Conservation (phyloP, 1,140 invertebrate species). For the Hylyphantes graminicola region DNA sequence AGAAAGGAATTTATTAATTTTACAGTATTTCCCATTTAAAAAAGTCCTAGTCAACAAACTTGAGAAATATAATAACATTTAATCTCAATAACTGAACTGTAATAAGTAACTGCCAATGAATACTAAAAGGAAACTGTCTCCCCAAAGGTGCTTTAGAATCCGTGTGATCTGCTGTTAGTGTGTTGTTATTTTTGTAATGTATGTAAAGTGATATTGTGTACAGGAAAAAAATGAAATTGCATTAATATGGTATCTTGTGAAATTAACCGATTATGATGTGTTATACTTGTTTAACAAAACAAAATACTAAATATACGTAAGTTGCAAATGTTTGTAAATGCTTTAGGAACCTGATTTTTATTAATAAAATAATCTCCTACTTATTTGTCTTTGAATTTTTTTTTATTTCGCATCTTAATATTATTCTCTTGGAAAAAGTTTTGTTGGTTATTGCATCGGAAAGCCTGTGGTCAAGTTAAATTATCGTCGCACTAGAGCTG, state of each 20-base stretch:
- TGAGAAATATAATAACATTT: too few species aligned
- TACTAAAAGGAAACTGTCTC: slow-evolving; percentile 4
- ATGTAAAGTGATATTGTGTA: slow-evolving; percentile 47
- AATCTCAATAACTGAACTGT: too few species aligned
- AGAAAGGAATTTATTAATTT: too few species aligned
- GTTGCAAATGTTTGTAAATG: slow-evolving; percentile 18
- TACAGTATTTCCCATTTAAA: too few species aligned
- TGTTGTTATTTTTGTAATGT: slow-evolving; percentile 52
- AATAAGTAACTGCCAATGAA: slow-evolving; percentile 13
- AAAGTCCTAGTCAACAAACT: too few species aligned
- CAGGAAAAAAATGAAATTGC: slow-evolving; percentile 33
- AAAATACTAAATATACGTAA: slow-evolving; percentile 11
- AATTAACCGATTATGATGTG: slow-evolving; percentile 11
- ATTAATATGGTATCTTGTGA: slow-evolving; percentile 1
- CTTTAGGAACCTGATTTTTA: slow-evolving; percentile 28
- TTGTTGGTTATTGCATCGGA: too few species aligned
- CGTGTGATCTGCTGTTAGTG: slow-evolving; percentile 24
- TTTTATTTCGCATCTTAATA: too few species aligned
- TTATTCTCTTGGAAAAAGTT: too few species aligned
- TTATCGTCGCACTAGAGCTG: background rate
- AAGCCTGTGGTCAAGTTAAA: too few species aligned
- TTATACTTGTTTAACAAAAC: slow-evolving; percentile 11
- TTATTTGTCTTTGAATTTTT: background rate
- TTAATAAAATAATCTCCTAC: slow-evolving; percentile 33
- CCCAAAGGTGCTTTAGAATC: slow-evolving; percentile 47